A percentile compares a stretch with the other conserved stretches of the same genome.
These are phyloP conservation scores for Drosophila neotestacea DNA, from an alignment of 2,888 invertebrate genomes.

Conservation along the genomic window DNA sequence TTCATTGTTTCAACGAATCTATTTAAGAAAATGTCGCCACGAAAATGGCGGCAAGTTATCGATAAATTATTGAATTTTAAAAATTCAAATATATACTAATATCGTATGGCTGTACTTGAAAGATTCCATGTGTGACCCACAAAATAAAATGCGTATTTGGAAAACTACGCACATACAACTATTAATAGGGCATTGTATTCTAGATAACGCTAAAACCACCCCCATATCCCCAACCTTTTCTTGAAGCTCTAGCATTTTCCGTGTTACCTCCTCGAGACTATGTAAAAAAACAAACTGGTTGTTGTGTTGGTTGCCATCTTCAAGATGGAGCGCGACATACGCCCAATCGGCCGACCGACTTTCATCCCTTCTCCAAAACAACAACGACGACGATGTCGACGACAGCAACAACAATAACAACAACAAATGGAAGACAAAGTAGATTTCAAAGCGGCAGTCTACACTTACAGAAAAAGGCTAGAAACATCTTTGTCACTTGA, in stretches of 20 bases:
- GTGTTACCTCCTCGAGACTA: slow-evolving; percentile 12
- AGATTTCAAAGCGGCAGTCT: slow-evolving; percentile 47
- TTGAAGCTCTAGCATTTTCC: slow-evolving; percentile 38
- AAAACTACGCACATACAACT: slow-evolving; percentile 46
- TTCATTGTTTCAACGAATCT: slow-evolving; percentile 32
- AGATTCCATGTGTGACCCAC: slow-evolving; percentile 45
- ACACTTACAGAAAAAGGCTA: slow-evolving; percentile 63
- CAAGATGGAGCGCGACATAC: slow-evolving; percentile 63
- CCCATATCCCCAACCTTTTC: slow-evolving; percentile 34
- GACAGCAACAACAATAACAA: slow-evolving; percentile 18
- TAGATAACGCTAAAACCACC: slow-evolving; percentile 61
- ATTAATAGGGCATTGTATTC: slow-evolving; percentile 38
- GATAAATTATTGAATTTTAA: slow-evolving; percentile 14
- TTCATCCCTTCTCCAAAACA: slow-evolving; percentile 70
- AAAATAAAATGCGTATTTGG: slow-evolving; percentile 32
- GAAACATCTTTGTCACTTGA: slow-evolving; percentile 44
- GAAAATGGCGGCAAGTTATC: slow-evolving; percentile 59
- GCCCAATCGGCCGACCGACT: slow-evolving; percentile 57
- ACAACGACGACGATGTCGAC: slow-evolving; percentile 21
- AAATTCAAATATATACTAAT: background rate
- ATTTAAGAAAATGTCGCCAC: slow-evolving; percentile 8
- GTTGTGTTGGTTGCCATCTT: slow-evolving; percentile 73
- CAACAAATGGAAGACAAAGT: slow-evolving; percentile 19
- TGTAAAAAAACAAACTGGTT: slow-evolving; percentile 52
- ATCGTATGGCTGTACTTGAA: slow-evolving; percentile 55